These are phyloP conservation scores for Gymnodraco acuticeps DNA, from an alignment of 2,797 vertebrate genomes.

Conservation along the genomic window DNA sequence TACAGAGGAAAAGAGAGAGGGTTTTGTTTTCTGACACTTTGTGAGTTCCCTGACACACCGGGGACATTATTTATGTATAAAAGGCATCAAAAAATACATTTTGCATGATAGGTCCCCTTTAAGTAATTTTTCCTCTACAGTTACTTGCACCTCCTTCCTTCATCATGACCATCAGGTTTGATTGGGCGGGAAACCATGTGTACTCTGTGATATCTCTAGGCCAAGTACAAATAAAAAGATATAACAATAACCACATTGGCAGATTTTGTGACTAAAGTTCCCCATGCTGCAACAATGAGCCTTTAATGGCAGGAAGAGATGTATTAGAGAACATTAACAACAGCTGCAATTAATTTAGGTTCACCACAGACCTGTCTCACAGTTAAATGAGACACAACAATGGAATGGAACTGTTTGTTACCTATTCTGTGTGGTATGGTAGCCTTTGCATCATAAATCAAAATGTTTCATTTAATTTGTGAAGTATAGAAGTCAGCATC, in stretches of 20 bases:
- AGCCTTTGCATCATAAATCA: neutral
- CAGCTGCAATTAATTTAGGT: constrained; percentile 8
- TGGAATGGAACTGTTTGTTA: constrained; percentile 23
- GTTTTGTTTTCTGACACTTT: too few relatives aligned
- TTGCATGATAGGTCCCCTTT: too few relatives aligned
- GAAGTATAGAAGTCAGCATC: neutral
- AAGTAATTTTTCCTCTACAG: too few relatives aligned
- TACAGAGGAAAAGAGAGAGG: too few relatives aligned
- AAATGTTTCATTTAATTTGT: constrained; percentile 1
- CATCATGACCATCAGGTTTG: neutral
- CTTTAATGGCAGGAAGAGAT: neutral
- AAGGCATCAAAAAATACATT: too few relatives aligned
- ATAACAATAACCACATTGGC: neutral
- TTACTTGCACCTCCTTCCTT: neutral
- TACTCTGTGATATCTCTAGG: too few relatives aligned
- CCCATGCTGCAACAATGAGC: neutral
- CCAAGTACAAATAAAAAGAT: too few relatives aligned
- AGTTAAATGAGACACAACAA: constrained; percentile 16
- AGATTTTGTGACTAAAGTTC: neutral
- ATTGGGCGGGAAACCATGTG: too few relatives aligned
- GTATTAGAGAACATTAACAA: constrained; percentile 8
- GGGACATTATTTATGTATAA: too few relatives aligned
- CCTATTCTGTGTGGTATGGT: neutral
- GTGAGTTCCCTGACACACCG: too few relatives aligned
- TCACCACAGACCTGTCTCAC: neutral